Evolutionary conservation across 2,888 invertebrate genomes (phyloP).

Genomic region (Anticlea derivata): DNA sequence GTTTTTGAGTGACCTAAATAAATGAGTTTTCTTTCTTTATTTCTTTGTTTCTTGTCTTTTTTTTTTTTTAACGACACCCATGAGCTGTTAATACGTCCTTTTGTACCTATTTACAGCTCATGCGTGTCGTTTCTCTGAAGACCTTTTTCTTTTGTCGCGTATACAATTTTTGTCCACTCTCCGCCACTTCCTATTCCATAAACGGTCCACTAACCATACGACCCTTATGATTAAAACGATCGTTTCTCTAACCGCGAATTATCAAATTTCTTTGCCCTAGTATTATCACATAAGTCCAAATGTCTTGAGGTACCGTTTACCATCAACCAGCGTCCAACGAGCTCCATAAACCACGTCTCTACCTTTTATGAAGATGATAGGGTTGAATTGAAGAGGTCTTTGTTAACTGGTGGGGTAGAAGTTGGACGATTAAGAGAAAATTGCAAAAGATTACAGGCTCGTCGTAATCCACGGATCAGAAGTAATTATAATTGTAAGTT

Average conservation of each 20-base stretch:
- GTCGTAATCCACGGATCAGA: slow-evolving; percentile 67
- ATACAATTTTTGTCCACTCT: slow-evolving; percentile 41
- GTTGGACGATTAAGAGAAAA: slow-evolving; percentile 76
- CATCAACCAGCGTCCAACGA: slow-evolving; percentile 44
- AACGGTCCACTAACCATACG: slow-evolving; percentile 71
- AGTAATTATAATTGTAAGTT: slow-evolving; percentile 74
- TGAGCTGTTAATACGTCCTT: no score
- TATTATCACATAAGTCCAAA: slow-evolving; percentile 82
- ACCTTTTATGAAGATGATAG: background rate
- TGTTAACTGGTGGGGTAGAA: slow-evolving; percentile 55
- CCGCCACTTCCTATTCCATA: slow-evolving; percentile 47
- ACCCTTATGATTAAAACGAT: slow-evolving; percentile 80
- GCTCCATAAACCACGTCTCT: slow-evolving; percentile 47
- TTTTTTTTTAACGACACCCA: no score
- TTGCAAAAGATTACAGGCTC: slow-evolving; percentile 77
- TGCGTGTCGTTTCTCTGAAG: no score
- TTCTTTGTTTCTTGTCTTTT: no score
- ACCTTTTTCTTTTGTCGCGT: no score
- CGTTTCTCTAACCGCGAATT: slow-evolving; percentile 80
- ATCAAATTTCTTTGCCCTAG: slow-evolving; percentile 82
- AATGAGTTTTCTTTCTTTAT: no score
- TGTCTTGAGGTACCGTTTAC: slow-evolving; percentile 70
- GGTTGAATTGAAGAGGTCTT: slow-evolving; percentile 49
- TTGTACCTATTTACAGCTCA: no score
- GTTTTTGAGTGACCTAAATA: no score